Evolutionary conservation across 2,888 invertebrate genomes (phyloP), one percentile per base, ranked within the genome.

Genomic region (Eilema depressum): DNA sequence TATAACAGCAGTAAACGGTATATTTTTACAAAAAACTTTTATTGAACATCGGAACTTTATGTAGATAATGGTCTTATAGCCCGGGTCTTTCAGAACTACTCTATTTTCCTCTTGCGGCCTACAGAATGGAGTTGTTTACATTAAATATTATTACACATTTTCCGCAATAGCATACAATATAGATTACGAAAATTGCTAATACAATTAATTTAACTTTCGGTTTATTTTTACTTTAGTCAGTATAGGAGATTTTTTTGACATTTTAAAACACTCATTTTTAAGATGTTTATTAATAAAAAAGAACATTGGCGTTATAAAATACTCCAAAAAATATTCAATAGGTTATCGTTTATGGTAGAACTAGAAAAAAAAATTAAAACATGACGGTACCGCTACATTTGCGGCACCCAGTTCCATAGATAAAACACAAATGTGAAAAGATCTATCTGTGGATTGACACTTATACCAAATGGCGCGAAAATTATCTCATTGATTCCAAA

Each of bases 11-110:
- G 81, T 73, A 80, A 68, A 75, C 75, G 74, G 61, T 70, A 81
- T 78, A 80, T 75, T 69, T 71, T 62, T 76, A 76, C 73, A 81
- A 79, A 79, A 63, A 81, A 71, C 14, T 67, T 74, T 66, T 75
- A 70, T 66, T 68, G 25, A 67, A 74, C 62, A 68, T 69, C 61
- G 41, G 63, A 62, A 75, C 33, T 63, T 61, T 70, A 70, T 73
- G 69, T 72, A 79, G 70, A 70, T 76, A 72, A 69, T 60, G 30
- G 59, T 61, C 53, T 41, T 64, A 56, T 33, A 63, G 63, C 53
- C 53, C 53, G 53, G 53, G 53, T n/a, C 53, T n/a, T 53, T 17
- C 41, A 41, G 41, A 41, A 17, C 33, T 33, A 10, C 5, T 28
- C 12, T 17, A 4, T 37, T 37, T 37, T 17, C 17, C 17, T 17